Evolutionary conservation across 2,797 vertebrate species (phyloP), one percentile per base, ranked within the genome.

Genomic region (Aldrovandia affinis): DNA sequence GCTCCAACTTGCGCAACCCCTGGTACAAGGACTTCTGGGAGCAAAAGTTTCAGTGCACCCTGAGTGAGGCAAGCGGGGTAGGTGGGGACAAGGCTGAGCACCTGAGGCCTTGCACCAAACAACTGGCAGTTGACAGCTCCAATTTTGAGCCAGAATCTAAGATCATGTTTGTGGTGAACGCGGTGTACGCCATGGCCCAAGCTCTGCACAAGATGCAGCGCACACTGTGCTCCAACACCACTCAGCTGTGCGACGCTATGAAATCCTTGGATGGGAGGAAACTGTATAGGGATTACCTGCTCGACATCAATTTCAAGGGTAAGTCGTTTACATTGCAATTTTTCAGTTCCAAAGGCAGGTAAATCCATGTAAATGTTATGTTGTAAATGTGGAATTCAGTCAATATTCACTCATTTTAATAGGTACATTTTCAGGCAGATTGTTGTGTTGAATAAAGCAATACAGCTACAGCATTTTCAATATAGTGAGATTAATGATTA

Each of bases 1-100:
- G 93, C 83, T 97, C 93, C 90, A 99, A 99, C 91, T 94, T 95
- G 15, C 96, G 97, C 1, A 99, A 99, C 89, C 98, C 98, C 30
- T 99, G 98, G 98, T 99, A 96, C 94, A 97, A 94, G 91, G 98
- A 99, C 88, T 99, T 99, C 92, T 99, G 98, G 98, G 98, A 99
- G 89, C 98, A 99, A 92, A 97, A 97, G 79, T 99, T 98, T 89
- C 98, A 99, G 89, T 99, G 98, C 84, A 96, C 95, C 54, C 94
- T 99, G 25, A 94, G 94, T 70, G 91, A 93, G n/a, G 88, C 70
- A 25, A 94, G 94, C 70, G 91, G 93, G n/a, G 88, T 65, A 82
- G 28, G 68, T 0, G 61, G 52, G 20, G 75, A 79, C 44, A 93
- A 91, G 78, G 89, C 90, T 0, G 93, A 92, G 15, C 89, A 87